Percentiles rank a stretch among this genome's conserved stretches.
Conservation (phyloP, 2,888 invertebrate genomes). For the Asteroscopus sphinx region DNA sequence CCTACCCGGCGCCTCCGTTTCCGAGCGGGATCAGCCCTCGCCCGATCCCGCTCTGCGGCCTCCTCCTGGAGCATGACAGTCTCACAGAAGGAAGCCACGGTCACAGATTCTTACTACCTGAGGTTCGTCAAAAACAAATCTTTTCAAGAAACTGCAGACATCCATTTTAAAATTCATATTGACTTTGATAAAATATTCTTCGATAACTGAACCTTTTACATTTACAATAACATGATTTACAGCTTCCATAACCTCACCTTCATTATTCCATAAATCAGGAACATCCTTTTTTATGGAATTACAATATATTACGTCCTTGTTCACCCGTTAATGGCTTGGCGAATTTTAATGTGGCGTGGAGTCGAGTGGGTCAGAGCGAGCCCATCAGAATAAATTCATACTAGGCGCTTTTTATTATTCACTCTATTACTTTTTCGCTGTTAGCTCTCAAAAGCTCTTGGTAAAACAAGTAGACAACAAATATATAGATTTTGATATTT, state of each 20-base stretch:
- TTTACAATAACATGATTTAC: constrained; percentile 47
- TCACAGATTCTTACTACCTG: too few relatives aligned
- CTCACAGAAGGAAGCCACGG: too few relatives aligned
- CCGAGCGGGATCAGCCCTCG: too few relatives aligned
- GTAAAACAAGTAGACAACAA: constrained; percentile 26
- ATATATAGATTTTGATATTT: constrained; percentile 1
- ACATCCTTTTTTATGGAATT: constrained; percentile 56
- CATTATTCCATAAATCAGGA: constrained; percentile 43
- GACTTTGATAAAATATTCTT: constrained; percentile 22
- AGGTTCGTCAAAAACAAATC: not conserved
- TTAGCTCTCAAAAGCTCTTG: constrained; percentile 28
- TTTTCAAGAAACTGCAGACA: not conserved
- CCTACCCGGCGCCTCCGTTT: too few relatives aligned
- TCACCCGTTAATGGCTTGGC: constrained; percentile 64
- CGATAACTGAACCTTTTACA: constrained; percentile 32
- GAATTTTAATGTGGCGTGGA: constrained; percentile 63
- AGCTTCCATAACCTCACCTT: constrained; percentile 41
- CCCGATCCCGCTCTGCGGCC: too few relatives aligned
- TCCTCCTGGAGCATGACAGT: too few relatives aligned
- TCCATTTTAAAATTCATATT: not conserved
- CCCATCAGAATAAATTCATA: constrained; percentile 55
- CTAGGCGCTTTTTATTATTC: constrained; percentile 49
- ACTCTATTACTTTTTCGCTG: constrained; percentile 39
- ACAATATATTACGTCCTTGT: constrained; percentile 47
- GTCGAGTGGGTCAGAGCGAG: constrained; percentile 23